Evolutionary conservation across 2,888 invertebrate genomes (phyloP), one percentile per base, ranked within the genome.

Genomic region (Heteromurus nitidus): DNA sequence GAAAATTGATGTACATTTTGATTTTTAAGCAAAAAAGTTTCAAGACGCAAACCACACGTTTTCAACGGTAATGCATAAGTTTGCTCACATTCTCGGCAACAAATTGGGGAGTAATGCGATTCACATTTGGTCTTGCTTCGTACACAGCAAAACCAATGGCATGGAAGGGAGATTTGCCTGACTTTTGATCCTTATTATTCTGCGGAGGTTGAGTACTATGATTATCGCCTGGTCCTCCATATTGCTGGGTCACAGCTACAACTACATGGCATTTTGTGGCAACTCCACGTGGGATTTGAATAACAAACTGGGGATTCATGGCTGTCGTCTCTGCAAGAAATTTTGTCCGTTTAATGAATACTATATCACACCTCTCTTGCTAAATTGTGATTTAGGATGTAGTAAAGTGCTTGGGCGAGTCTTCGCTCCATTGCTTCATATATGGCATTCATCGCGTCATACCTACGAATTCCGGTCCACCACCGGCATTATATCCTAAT

Each of bases 131-230:
- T 65, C 93, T 92, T 86, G 93, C 91, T 90, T 93, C 93, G 88
- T 93, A 94, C 73, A 94, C 92, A 55, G 93, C 93, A 89, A 93
- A 93, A 26, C 93, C 93, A 85, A 94, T 92, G 83, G 93, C 92
- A 88, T 91, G 92, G 79, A 92, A 90, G 13, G 90, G 89, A 86
- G 90, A 90, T 84, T 90, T 91, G 22, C 58, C 50, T 36, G 81
- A 76, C 88, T 90, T 90, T 87, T 90, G 88, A 87, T 91, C 91
- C 80, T 84, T 84, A 60, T 81, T 83, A 60, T 73, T 80, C 60
- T 73, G 79, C 22, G 69, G 50, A 44, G 75, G 75, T 68, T 79
- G 85, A 77, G 60, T 85, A 82, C 2, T 83, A 36, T 42, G 80
- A 83, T 77, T 74, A 36, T 74, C 79, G n/a, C 47, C 44, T 16